Percentiles rank a stretch among this genome's conserved stretches.
Evolutionary conservation across 2,113 vertebrate species (phyloP).

Genomic region (Lampris megalopsis): DNA sequence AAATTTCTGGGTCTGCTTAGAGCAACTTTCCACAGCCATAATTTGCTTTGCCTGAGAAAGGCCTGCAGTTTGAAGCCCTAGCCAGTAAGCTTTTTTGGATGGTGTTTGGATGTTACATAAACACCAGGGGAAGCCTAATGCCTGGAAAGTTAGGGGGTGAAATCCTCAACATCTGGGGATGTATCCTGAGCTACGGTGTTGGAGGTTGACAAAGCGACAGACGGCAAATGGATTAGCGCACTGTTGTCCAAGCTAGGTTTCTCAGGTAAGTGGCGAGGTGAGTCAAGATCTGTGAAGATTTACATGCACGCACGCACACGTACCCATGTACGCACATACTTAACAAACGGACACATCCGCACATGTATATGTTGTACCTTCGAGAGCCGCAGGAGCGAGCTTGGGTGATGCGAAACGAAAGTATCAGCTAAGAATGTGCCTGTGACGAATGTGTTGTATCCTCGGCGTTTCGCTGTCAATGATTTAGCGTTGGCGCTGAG

Average conservation of each 20-base stretch:
- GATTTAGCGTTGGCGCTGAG: no score
- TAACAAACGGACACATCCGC: no score
- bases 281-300: not conserved
- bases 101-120: constrained; percentile 47
- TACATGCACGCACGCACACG: not conserved
- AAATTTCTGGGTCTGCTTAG: constrained; percentile 3
- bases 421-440: no score
- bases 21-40: constrained; percentile 18
- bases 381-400: no score
- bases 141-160: constrained; percentile 44
- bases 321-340: no score
- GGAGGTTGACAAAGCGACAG: constrained; percentile 40
- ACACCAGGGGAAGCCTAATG: constrained; percentile 47
- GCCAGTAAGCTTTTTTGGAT: constrained; percentile 21
- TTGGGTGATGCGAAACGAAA: no score
- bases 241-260: constrained; percentile 15
- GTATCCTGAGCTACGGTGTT: constrained; percentile 1
- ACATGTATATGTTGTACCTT: no score
- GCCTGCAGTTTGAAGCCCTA: not conserved
- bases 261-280: not conserved
- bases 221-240: constrained; percentile 48
- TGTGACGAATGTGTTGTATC: not conserved
- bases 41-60: constrained; percentile 24
- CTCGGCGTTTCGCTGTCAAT: no score
- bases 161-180: constrained; percentile 51